A percentile compares a stretch with the other conserved stretches of the same genome.
phyloP scores from a whole-genome alignment of 2,113 vertebrate genomes.

The Myotis davidii region DNA sequence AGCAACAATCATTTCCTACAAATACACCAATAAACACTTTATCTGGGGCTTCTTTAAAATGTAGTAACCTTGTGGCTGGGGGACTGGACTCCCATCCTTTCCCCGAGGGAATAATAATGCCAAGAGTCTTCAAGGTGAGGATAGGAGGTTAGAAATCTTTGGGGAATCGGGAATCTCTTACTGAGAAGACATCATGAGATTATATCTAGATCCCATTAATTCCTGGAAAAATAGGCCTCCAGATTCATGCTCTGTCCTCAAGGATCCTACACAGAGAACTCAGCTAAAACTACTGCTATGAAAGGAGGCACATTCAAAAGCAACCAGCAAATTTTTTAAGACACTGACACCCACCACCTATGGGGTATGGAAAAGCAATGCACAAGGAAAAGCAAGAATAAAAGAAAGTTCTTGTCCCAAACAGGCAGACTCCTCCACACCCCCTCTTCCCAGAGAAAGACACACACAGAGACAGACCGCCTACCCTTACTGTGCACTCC shows the following conservation, averaged over 20 bases:
- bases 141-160: neutral
- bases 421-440: constrained; percentile 57
- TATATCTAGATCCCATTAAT: neutral
- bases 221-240: neutral
- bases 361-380: constrained; percentile 30
- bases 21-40: neutral
- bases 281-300: neutral
- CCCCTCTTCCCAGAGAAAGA: constrained; percentile 54
- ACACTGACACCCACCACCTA: neutral
- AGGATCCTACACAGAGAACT: constrained; percentile 31
- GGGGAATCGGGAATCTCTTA: neutral
- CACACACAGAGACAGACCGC: constrained; percentile 55
- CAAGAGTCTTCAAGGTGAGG: neutral
- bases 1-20: constrained; percentile 19
- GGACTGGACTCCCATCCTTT: neutral
- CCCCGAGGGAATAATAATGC: neutral
- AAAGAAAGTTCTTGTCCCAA: constrained; percentile 57
- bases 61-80: neutral
- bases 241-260: constrained; percentile 7
- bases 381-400: constrained; percentile 18
- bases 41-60: neutral
- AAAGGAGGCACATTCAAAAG: neutral
- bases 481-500: constrained; percentile 52
- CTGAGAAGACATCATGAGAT: neutral
- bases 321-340: constrained; percentile 17